A percentile compares a stretch with the other conserved stretches of the same genome.
Evolutionary conservation across 2,888 invertebrate species (phyloP).

Genomic region (Napeogenes inachia): DNA sequence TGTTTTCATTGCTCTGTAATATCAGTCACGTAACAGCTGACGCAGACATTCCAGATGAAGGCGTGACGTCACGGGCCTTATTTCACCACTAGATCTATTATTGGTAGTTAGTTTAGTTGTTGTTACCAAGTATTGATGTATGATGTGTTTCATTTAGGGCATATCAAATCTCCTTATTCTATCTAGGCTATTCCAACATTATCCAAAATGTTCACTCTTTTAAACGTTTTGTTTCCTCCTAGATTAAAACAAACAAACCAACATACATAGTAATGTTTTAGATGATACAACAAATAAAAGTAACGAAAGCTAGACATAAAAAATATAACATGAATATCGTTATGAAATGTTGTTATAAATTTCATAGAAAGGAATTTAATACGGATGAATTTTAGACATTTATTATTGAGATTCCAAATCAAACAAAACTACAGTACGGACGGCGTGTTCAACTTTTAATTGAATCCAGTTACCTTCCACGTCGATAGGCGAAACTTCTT

Average conservation of each 20-base stretch:
- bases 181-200: too few species aligned
- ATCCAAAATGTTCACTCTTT: too few species aligned
- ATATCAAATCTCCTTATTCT: not conserved
- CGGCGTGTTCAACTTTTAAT: slow-evolving; percentile 58
- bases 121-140: not conserved
- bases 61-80: slow-evolving; percentile 18
- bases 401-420: slow-evolving; percentile 44
- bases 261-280: too few species aligned
- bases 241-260: too few species aligned
- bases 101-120: slow-evolving; percentile 3
- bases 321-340: not conserved
- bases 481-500: slow-evolving; percentile 59
- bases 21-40: slow-evolving; percentile 14
- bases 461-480: slow-evolving; percentile 57
- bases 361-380: slow-evolving; percentile 15
- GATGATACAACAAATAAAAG: not conserved
- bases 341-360: slow-evolving; percentile 4
- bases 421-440: slow-evolving; percentile 40
- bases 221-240: too few species aligned
- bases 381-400: slow-evolving; percentile 31
- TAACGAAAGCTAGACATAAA: not conserved
- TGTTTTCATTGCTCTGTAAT: slow-evolving; percentile 1
- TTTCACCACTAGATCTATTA: slow-evolving; percentile 7
- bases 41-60: slow-evolving; percentile 22
- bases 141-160: not conserved